These are phyloP conservation scores for Amphipoea lucens DNA, from an alignment of 2,888 invertebrate species.

Conservation along the genomic window DNA sequence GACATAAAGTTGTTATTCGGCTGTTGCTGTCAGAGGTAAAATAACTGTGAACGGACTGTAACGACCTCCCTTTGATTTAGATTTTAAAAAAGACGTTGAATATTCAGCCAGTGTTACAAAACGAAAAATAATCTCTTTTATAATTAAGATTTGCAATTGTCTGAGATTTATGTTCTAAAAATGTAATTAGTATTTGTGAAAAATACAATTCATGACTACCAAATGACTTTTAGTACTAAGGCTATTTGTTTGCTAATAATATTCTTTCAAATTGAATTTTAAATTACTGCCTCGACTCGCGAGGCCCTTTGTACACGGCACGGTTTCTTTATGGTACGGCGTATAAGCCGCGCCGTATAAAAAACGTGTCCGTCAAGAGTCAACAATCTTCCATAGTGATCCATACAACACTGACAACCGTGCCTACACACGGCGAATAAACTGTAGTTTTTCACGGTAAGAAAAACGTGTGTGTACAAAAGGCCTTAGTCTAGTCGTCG, in stretches of 20 bases:
- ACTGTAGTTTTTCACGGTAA: not conserved
- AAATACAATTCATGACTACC: constrained; percentile 32
- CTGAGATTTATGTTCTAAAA: constrained; percentile 52
- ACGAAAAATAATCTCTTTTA: constrained; percentile 54
- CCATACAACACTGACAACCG: not conserved
- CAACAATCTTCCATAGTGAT: no score
- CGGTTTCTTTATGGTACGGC: no score
- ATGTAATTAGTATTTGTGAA: constrained; percentile 38
- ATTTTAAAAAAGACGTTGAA: constrained; percentile 34
- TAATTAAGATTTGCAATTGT: constrained; percentile 48
- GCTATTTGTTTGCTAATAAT: not conserved
- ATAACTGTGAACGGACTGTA: not conserved
- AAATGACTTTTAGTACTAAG: constrained; percentile 21
- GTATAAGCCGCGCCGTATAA: no score
- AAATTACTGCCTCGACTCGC: not conserved
- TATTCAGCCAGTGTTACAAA: constrained; percentile 37
- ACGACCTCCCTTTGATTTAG: constrained; percentile 36
- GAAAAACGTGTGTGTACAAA: not conserved
- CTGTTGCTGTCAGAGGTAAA: not conserved
- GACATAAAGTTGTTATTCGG: not conserved
- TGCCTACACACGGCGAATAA: not conserved
- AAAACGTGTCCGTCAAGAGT: no score
- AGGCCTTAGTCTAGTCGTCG: not conserved
- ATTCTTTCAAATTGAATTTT: not conserved
- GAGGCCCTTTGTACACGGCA: not conserved